These are phyloP conservation scores for Eubucco bourcierii DNA, from an alignment of 2,113 vertebrate genomes.

Conservation along the genomic window DNA sequence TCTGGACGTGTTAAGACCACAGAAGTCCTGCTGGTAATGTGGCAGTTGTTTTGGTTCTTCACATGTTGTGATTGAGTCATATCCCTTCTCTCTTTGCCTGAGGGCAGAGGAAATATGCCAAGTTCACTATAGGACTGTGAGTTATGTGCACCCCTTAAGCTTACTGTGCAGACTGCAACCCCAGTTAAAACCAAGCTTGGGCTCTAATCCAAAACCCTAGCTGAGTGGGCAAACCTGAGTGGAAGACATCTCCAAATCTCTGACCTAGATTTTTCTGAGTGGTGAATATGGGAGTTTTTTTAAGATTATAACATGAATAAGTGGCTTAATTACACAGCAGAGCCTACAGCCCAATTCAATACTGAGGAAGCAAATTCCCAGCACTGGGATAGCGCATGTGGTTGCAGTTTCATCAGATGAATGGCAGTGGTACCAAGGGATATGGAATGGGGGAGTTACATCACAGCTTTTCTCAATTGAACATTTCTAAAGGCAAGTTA, in stretches of 20 bases:
- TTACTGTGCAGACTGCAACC: not conserved
- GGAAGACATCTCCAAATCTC: not conserved
- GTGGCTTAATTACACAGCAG: not conserved
- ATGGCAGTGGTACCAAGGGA: not conserved
- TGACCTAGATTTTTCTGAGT: constrained; percentile 13
- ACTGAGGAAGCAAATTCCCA: not conserved
- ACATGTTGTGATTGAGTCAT: not conserved
- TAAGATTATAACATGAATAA: constrained; percentile 1
- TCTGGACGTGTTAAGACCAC: rapidly evolving
- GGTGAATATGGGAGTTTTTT: not conserved
- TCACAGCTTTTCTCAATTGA: not conserved
- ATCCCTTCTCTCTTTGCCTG: not conserved
- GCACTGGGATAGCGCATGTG: not conserved
- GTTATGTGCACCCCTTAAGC: not conserved
- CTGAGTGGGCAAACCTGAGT: not conserved
- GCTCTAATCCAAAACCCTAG: not conserved
- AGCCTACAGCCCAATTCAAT: not conserved
- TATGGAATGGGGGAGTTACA: not conserved
- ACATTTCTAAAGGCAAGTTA: not conserved
- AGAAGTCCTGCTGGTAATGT: rapidly evolving
- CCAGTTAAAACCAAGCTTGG: not conserved
- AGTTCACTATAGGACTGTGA: not conserved
- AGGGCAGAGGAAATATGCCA: not conserved
- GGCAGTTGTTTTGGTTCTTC: not conserved
- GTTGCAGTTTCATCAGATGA: not conserved